These are phyloP conservation scores for Spea bombifrons DNA, from an alignment of 2,113 vertebrate species.

Conservation along the genomic window DNA sequence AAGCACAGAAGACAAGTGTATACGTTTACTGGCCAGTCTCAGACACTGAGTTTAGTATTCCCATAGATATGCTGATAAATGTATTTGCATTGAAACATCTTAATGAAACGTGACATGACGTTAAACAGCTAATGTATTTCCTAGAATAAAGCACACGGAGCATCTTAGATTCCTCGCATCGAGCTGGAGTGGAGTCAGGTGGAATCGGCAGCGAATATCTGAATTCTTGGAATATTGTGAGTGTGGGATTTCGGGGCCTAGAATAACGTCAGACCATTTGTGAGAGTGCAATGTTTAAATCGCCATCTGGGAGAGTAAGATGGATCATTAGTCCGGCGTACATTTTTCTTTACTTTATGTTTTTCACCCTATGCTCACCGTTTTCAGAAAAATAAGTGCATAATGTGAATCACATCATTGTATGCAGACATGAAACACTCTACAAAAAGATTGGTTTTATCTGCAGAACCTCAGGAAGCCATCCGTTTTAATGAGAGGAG, in stretches of 20 bases:
- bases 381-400: no score
- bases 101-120: constrained; percentile 30
- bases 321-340: constrained; percentile 2
- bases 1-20: constrained; percentile 44
- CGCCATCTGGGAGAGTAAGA: constrained; percentile 41
- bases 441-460: no score
- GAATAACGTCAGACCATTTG: constrained; percentile 4
- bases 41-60: not conserved
- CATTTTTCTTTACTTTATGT: not conserved
- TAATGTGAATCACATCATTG: no score
- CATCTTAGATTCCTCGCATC: not conserved
- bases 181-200: not conserved
- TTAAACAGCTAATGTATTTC: constrained; percentile 24
- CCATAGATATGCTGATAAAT: constrained; percentile 29
- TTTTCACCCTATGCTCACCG: no score
- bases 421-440: no score
- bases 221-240: constrained; percentile 15
- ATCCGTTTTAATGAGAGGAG: no score
- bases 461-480: no score
- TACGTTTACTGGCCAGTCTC: constrained; percentile 24
- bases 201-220: not conserved
- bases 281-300: constrained; percentile 30
- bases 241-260: constrained; percentile 2
- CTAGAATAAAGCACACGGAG: constrained; percentile 15
- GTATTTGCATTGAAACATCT: constrained; percentile 32